Base-by-base conservation (phyloP, 2,797 vertebrate genomes). In the Gallirallus australis region DNA sequence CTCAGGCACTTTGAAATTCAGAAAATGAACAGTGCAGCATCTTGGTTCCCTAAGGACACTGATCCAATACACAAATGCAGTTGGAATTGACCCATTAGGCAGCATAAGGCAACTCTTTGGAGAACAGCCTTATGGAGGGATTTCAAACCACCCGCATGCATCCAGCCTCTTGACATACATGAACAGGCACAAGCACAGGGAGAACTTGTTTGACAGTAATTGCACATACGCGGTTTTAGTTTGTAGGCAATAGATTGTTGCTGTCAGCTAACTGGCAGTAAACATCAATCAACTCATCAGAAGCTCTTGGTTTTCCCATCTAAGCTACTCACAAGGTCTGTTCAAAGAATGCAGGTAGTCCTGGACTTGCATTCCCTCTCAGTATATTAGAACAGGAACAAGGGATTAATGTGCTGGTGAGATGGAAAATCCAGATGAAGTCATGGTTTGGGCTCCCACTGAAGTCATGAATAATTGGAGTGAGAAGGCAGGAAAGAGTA, bases 141-240 rank as follows among this genome's bases (percentile, higher is more conserved):
- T 64, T 89, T 48, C 59, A 71, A 64, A 64, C 19, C 35, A 12
- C 15, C 11, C 1, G 1, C 33, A 7, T 0, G 0, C 30, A 75
- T 35, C 21, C 42, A 40, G 8, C 8, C 39, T 88, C n/a, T 30
- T 69, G 59, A 33, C 30, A 40, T 20, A 27, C 6, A 0, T 4
- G 6, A 60, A 8, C 6, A 27, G 52, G 24, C 39, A 79, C 4
- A 40, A 63, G 56, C 23, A 35, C 25, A 30, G 20, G 5, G 31
- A 81, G 20, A 30, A n/a, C 11, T 47, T n/a, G 21, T 72, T 45
- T 59, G 31, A n/a, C 33, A 80, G 52, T n/a, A 61, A 77, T n/a
- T 40, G 52, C n/a, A 16, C 30, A 24, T 54, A 6, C 30, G 20
- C 65, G 87, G 59, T 16, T 88, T 76, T 90, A 37, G 42, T 76